Evolutionary conservation across 2,888 invertebrate species (phyloP), one percentile per base, ranked within the genome.

Genomic region (Fragum fragum): DNA sequence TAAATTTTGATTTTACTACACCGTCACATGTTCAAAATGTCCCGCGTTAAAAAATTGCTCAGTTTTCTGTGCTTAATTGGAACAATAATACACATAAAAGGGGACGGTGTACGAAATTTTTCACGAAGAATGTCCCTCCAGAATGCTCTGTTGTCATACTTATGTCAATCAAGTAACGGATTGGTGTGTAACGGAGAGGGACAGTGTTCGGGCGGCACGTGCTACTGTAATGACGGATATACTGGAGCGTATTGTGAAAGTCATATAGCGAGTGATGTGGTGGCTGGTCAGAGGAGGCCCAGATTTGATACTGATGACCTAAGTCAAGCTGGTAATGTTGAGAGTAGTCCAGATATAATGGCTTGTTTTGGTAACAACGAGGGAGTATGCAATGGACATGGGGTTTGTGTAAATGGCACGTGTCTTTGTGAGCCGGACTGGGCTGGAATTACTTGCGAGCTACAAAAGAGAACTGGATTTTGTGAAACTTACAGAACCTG

Each of bases 401-500:
- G 83, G 1, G 21, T 26, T 1, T 83, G 83, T 66, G 59, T 72
- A 2, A 28, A 72, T 18, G 78, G 80, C 1, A 23, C 11, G 11
- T 83, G 83, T 70, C 36, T 72, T 0, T 83, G 83, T 36, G 63
- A 75, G n/a, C 29, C 68, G 0, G 76, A 78, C 21, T 69, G 66
- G 39, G 72, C 82, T 5, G 82, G 82, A 1, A 23, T 78, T 16
- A 59, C 53, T 3, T 82, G 82, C 26, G 82, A 82, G 36, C 23
- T 82, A 23, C 73, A 68, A 7, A 32, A 11, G 2, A 28, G 26
- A n/a, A 11, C 28, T 21, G 80, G 80, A 11, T 83, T 83, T 55
- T 83, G 83, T 57, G 52, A 47, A 9, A 73, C 77, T 18, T 78
- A 83, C 61, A 71, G 73, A 26, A 57, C 73, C 21, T 83, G 83